phyloP scores from a whole-genome alignment of 1,140 invertebrate genomes.

The Drosophila seguyi region DNA sequence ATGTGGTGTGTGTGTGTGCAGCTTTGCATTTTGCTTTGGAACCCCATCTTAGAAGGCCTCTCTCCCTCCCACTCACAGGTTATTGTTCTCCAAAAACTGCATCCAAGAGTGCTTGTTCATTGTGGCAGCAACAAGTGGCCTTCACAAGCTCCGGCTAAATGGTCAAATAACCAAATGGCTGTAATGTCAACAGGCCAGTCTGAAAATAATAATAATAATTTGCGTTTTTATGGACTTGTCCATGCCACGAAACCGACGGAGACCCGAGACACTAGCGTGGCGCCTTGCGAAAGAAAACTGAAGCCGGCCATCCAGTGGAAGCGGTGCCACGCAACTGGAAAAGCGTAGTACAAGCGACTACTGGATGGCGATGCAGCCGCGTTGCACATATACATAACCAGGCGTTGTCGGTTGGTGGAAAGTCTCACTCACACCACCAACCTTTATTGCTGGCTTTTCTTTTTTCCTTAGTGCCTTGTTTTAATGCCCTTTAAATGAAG shows the following conservation, averaged over 20 bases:
- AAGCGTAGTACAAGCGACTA: constrained; percentile 52
- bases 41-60: background rate
- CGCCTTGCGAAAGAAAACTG: constrained; percentile 45
- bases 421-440: constrained; percentile 3
- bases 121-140: constrained; percentile 34
- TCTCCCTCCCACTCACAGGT: constrained; percentile 55
- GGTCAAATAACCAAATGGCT: constrained; percentile 2
- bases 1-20: background rate
- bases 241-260: background rate
- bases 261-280: constrained; percentile 16
- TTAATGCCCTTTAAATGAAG: background rate
- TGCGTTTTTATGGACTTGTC: constrained; percentile 12
- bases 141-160: constrained; percentile 5
- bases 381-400: constrained; percentile 31
- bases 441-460: background rate
- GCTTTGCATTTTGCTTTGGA: constrained; percentile 27
- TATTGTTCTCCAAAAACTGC: constrained; percentile 73
- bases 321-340: constrained; percentile 75
- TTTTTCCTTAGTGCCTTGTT: background rate
- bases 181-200: constrained; percentile 12
- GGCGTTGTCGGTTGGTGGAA: constrained; percentile 28
- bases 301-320: constrained; percentile 61
- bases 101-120: constrained; percentile 55
- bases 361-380: constrained; percentile 43
- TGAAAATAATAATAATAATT: constrained; percentile 15